A percentile compares a stretch with the other conserved stretches of the same genome.
Conservation (phyloP, 2,888 invertebrate species). For the Drosophila mercatorum region DNA sequence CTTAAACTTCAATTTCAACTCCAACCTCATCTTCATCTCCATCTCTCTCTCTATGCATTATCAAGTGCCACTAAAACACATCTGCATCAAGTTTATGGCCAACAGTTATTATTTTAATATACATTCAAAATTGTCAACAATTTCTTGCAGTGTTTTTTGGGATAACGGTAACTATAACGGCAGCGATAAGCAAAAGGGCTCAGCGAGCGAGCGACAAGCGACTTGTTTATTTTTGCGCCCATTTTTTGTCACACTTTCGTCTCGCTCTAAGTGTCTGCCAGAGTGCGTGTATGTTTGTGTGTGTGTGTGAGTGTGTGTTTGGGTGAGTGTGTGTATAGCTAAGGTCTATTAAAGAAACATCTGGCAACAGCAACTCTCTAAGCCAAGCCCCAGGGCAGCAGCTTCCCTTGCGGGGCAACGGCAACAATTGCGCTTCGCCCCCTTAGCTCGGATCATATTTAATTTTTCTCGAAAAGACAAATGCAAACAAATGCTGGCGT, state of each 20-base stretch:
- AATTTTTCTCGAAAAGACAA: slow-evolving; percentile 38
- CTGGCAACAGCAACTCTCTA: slow-evolving; percentile 55
- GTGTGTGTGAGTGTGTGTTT: not conserved
- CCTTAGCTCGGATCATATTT: slow-evolving; percentile 29
- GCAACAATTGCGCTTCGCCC: slow-evolving; percentile 47
- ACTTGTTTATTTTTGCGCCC: slow-evolving; percentile 73
- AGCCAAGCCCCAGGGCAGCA: slow-evolving; percentile 45
- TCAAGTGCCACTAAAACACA: not conserved
- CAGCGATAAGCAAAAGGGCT: slow-evolving; percentile 69
- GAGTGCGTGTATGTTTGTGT: not conserved
- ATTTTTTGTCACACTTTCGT: slow-evolving; percentile 60
- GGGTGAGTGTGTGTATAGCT: slow-evolving; percentile 3
- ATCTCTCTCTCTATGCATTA: no score
- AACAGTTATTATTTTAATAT: no score
- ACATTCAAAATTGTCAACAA: not conserved
- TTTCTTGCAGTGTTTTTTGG: slow-evolving; percentile 51
- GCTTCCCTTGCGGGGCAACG: slow-evolving; percentile 16
- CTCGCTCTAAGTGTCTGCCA: slow-evolving; percentile 19
- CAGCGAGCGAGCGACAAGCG: slow-evolving; percentile 42
- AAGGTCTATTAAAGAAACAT: slow-evolving; percentile 72
- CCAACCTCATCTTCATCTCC: not conserved
- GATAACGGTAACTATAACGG: slow-evolving; percentile 57
- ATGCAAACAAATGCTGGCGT: slow-evolving; percentile 51
- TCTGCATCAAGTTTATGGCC: not conserved
- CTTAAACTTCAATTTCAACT: no score